Evolutionary conservation across 2,113 vertebrate genomes (phyloP).

Genomic region (Leuciscus idus): DNA sequence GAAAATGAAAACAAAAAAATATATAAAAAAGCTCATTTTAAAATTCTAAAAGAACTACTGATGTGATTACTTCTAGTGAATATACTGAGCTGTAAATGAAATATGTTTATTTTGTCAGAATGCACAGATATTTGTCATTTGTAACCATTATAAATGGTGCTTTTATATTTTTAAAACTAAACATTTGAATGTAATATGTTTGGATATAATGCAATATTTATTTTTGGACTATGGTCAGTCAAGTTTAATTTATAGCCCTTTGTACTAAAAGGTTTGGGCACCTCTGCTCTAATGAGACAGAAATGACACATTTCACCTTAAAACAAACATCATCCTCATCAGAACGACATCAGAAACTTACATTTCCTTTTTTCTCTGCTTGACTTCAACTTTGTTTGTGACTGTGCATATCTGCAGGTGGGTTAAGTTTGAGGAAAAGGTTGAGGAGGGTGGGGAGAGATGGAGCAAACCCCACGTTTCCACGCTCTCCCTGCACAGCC

Average conservation of each 20-base stretch:
- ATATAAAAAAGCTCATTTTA: not conserved
- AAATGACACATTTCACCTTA: not conserved
- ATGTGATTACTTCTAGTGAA: not conserved
- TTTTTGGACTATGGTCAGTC: not conserved
- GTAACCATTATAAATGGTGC: not conserved
- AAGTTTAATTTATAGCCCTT: not conserved
- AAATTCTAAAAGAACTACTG: not conserved
- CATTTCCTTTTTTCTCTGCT: not conserved
- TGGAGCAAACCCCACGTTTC: conserved; percentile 99
- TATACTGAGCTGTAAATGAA: not conserved
- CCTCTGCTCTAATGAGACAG: not conserved
- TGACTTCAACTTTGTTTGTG: not conserved
- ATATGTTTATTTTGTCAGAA: not conserved
- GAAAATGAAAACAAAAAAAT: not conserved
- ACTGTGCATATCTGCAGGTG: conserved; percentile 77
- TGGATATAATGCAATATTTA: not conserved
- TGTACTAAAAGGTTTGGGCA: not conserved
- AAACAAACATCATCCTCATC: not conserved
- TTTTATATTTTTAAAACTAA: not conserved
- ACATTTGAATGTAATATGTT: not conserved
- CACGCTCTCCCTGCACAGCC: conserved; percentile 93
- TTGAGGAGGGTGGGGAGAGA: conserved; percentile 94
- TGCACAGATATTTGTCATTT: not conserved
- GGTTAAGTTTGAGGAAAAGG: conserved; percentile 99
- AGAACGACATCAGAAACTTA: not conserved